Evolutionary conservation across 1,140 invertebrate species (phyloP).

Genomic region (Sinella curviseta): DNA sequence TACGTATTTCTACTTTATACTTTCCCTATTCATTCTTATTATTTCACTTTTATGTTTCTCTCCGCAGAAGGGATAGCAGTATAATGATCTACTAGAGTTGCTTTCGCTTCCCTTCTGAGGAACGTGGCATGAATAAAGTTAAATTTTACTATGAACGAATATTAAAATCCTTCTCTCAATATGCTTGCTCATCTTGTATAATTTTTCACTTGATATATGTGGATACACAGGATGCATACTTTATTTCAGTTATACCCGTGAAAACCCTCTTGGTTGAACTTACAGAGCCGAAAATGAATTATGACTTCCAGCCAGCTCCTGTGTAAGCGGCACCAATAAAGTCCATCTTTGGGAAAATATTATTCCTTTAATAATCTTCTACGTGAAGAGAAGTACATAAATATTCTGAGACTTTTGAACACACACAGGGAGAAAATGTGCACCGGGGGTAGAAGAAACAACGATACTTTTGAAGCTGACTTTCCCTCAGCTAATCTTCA

Average conservation of each 20-base stretch:
- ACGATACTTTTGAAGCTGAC: not conserved
- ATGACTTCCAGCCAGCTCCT: slow-evolving; percentile 2
- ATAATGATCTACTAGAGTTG: too few species aligned
- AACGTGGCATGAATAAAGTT: not conserved
- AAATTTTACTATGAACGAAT: not conserved
- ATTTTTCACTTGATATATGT: not conserved
- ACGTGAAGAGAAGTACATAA: not conserved
- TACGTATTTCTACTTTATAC: not conserved
- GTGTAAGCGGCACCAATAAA: not conserved
- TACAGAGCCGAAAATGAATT: slow-evolving; percentile 9
- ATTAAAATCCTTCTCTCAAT: not conserved
- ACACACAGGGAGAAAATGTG: too few species aligned
- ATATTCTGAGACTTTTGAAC: not conserved
- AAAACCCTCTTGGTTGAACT: not conserved
- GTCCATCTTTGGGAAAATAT: slow-evolving; percentile 8
- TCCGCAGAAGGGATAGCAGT: too few species aligned
- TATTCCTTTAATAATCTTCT: not conserved
- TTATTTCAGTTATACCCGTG: not conserved
- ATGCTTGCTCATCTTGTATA: not conserved
- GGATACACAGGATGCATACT: not conserved
- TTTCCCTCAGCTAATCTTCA: not conserved
- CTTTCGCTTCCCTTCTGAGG: not conserved
- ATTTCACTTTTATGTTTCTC: not conserved
- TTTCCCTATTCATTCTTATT: not conserved
- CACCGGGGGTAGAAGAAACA: too few species aligned